Conservation (phyloP, 2,797 vertebrate species). For the Leptatherina wallacei region DNA sequence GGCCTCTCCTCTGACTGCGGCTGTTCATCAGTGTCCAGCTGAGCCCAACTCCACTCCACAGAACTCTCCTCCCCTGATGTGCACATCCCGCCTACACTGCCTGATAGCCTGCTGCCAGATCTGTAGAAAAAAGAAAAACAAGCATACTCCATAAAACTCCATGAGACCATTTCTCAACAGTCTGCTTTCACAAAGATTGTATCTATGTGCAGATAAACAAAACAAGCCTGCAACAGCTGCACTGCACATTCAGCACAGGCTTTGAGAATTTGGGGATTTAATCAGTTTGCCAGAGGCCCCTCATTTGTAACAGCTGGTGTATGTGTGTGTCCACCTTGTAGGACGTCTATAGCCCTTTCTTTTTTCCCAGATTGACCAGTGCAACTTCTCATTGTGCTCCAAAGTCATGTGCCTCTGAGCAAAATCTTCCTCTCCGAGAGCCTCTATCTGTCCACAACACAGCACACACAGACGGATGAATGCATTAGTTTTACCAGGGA, state of each 20-base stretch:
- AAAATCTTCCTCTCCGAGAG: constrained; percentile 86
- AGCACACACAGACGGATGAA: constrained; percentile 25
- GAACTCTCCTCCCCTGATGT: constrained; percentile 70
- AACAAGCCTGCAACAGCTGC: constrained; percentile 5
- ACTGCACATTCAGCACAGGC: neutral
- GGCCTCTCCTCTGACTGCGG: constrained; percentile 61
- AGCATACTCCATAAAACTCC: constrained; percentile 36
- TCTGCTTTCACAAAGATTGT: constrained; percentile 32
- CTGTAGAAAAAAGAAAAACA: constrained; percentile 52
- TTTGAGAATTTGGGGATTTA: constrained; percentile 1
- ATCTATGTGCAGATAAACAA: constrained; percentile 26
- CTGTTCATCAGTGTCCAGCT: constrained; percentile 64
- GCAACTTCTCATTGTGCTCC: constrained; percentile 85
- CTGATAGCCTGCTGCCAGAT: constrained; percentile 68
- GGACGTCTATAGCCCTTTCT: constrained; percentile 82
- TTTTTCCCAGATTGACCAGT: constrained; percentile 87
- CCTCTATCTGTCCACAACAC: constrained; percentile 83
- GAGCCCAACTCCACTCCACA: constrained; percentile 62
- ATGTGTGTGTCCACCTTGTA: constrained; percentile 80
- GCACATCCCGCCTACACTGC: constrained; percentile 51
- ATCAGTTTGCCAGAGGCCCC: constrained; percentile 4
- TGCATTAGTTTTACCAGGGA: neutral
- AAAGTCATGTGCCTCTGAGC: constrained; percentile 84
- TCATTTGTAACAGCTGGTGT: neutral
- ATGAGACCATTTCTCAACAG: constrained; percentile 21